These are phyloP conservation scores for Morphnarchus princeps DNA, from an alignment of 2,113 vertebrate genomes.

Conservation along the genomic window DNA sequence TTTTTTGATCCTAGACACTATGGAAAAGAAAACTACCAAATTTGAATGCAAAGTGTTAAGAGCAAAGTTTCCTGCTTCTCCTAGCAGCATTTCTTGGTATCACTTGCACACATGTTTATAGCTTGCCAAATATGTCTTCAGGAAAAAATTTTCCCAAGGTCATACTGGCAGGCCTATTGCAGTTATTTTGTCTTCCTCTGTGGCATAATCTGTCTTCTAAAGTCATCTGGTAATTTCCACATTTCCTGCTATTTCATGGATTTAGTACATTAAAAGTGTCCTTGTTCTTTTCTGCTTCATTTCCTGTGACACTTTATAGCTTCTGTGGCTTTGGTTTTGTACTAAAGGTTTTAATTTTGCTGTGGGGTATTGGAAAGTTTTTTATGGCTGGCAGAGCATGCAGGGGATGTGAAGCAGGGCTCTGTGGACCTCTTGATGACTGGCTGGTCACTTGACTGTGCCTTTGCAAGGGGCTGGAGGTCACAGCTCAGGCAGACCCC, in stretches of 20 bases:
- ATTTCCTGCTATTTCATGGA: neutral
- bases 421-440: neutral
- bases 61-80: neutral
- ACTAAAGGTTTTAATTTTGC: neutral
- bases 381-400: neutral
- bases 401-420: neutral
- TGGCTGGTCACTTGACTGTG: accelerated
- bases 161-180: neutral
- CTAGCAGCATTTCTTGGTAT: neutral
- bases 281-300: constrained; percentile 20
- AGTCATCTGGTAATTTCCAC: neutral
- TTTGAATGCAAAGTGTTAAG: neutral
- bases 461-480: accelerated
- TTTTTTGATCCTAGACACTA: neutral
- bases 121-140: neutral
- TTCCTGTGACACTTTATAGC: neutral
- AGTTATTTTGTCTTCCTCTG: neutral
- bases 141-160: neutral
- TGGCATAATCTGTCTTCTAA: neutral
- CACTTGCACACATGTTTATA: neutral
- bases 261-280: neutral
- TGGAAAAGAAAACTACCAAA: neutral
- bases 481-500: accelerated
- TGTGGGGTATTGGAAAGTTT: neutral
- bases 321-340: neutral